Evolutionary conservation across 2,888 invertebrate species (phyloP).

Genomic region (Brachypalpus laphriformis): DNA sequence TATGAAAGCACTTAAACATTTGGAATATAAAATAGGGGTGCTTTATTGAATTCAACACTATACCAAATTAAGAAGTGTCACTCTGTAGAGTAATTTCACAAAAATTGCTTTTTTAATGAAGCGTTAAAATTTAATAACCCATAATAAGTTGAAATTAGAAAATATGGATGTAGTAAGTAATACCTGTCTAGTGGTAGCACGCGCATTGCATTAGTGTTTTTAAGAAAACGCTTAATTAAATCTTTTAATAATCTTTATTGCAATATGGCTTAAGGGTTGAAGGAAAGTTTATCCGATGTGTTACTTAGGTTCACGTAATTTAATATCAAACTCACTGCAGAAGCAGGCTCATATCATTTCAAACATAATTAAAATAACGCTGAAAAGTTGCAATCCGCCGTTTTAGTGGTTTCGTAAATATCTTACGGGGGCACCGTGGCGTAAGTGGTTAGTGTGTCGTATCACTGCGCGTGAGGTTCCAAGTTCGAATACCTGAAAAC

Average conservation of each 20-base stretch:
- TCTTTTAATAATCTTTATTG: background rate
- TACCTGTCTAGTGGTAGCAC: too few species aligned
- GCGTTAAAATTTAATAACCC: background rate
- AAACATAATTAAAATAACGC: too few species aligned
- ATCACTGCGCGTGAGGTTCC: too few species aligned
- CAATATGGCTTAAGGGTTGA: background rate
- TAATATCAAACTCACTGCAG: background rate
- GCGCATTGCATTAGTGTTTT: background rate
- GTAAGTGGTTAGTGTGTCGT: too few species aligned
- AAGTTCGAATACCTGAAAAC: too few species aligned
- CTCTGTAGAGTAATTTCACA: conserved; percentile 2
- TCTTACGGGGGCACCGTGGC: too few species aligned
- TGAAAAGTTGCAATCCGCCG: too few species aligned
- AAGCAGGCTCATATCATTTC: background rate
- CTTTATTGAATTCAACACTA: conserved; percentile 40
- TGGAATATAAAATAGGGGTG: conserved; percentile 22
- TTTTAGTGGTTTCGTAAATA: too few species aligned
- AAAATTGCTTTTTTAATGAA: conserved; percentile 3
- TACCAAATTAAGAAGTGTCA: background rate
- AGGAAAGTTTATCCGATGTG: background rate
- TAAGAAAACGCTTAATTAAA: background rate
- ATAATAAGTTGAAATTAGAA: background rate
- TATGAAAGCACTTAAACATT: conserved; percentile 56
- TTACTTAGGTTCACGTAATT: background rate
- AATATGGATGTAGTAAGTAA: background rate